Evolutionary conservation across 2,113 vertebrate genomes (phyloP), one percentile per base, ranked within the genome.

Genomic region (Colinus virginianus): DNA sequence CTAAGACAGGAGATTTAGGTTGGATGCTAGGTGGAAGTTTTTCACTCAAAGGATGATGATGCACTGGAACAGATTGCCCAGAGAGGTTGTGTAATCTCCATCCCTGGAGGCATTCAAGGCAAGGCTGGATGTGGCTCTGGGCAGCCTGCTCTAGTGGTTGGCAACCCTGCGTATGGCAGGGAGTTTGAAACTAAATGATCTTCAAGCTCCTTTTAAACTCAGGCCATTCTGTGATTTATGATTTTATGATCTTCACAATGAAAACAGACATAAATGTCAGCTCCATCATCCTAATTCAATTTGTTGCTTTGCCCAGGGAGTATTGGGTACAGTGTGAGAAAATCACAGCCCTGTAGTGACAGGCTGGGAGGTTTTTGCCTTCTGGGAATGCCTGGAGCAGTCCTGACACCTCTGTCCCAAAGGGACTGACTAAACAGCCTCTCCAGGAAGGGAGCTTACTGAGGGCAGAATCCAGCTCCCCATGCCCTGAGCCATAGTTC

Each of bases 201-300:
- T 40, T 40, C 40, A 40, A 40, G 40, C 40, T 40, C 40, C 40
- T 40, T 40, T 40, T 40, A 11, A 40, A 40, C 40, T 40, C 40
- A 13, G 40, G 40, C 12, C 40, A 40, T 40, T 40, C 12, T 40
- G 40, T 40, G 40, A 40, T 40, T 40, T 40, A 40, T 40, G 40
- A 40, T 40, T 13, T 12, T 40, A 40, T 40, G 40, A 40, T 25
- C 23, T 75, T 74, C 48, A 67, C 64, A 95, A 72, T 85, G 68
- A 95, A 93, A 95, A 87, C 9, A 46, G 32, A 82, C 80, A n/a
- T 22, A 94, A 82, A 94, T 84, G 88, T 94, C 74, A 84, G 74
- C 63, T 93, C 77, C 63, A 59, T 88, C 90, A 92, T 92, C 78
- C 79, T 42, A 93, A 88, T 95, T 81, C 90, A 88, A 80, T 93